phyloP scores from a whole-genome alignment of 2,113 vertebrate genomes.

The Beaufortia kweichowensis region DNA sequence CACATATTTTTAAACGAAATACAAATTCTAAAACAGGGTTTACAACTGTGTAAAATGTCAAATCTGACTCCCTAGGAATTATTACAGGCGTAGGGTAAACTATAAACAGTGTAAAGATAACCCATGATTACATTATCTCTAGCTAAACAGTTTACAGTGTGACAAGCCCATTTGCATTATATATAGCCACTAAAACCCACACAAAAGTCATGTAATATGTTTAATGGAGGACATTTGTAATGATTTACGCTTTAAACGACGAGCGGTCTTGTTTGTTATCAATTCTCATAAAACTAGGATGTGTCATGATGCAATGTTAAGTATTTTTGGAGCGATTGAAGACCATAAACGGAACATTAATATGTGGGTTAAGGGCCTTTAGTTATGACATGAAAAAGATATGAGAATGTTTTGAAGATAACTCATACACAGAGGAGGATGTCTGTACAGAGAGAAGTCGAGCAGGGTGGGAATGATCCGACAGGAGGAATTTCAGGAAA shows the following conservation, averaged over 20 bases:
- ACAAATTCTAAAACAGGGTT: no score
- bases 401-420: conserved; percentile 14
- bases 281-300: neutral
- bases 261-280: no score
- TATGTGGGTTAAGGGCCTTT: neutral
- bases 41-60: no score
- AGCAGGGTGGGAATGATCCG: neutral
- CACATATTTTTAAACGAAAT: no score
- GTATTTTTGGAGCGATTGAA: neutral
- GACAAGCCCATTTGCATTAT: no score
- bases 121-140: no score
- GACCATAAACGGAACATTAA: neutral
- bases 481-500: conserved; percentile 15
- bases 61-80: no score
- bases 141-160: no score
- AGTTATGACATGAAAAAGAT: neutral
- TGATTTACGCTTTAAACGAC: neutral
- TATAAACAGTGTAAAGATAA: no score
- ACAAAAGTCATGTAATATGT: neutral
- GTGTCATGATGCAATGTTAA: neutral
- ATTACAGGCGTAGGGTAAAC: no score
- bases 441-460: neutral
- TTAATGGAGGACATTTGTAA: neutral
- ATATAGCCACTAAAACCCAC: no score
- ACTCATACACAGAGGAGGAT: neutral